Conservation (phyloP, 2,888 invertebrate species). For the Charanyca ferruginea region DNA sequence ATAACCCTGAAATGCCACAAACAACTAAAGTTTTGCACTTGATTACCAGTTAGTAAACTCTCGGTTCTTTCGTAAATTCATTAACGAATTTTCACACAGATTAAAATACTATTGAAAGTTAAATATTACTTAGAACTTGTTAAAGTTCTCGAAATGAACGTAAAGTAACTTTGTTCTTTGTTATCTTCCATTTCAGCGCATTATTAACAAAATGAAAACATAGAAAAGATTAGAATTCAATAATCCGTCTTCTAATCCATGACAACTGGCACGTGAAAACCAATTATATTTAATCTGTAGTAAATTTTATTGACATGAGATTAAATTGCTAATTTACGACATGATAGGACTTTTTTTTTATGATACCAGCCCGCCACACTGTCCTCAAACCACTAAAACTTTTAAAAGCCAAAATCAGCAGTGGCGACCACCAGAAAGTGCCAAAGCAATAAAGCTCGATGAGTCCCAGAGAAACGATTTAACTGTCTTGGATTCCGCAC, state of each 20-base stretch:
- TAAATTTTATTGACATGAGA: not conserved
- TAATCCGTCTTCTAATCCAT: not conserved
- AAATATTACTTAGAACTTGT: constrained; percentile 54
- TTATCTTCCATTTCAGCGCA: not conserved
- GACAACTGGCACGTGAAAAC: not conserved
- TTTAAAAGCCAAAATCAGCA: too few relatives aligned
- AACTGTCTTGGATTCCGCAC: too few relatives aligned
- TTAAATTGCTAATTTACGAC: not conserved
- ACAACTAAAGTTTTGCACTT: constrained; percentile 31
- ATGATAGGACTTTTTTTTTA: not conserved
- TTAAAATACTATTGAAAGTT: constrained; percentile 61
- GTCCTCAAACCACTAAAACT: too few relatives aligned
- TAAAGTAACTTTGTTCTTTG: constrained; percentile 31
- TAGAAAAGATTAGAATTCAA: not conserved
- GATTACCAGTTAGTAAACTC: constrained; percentile 41
- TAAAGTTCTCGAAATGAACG: constrained; percentile 24
- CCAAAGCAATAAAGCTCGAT: too few relatives aligned
- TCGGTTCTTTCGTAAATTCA: constrained; percentile 53
- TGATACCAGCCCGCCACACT: too few relatives aligned
- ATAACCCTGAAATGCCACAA: constrained; percentile 20
- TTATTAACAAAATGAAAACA: not conserved
- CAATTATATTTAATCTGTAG: not conserved
- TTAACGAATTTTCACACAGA: constrained; percentile 57
- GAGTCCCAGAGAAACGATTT: too few relatives aligned
- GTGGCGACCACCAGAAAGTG: too few relatives aligned